Percentiles rank a stretch among this genome's conserved stretches.
phyloP scores from a whole-genome alignment of 1,140 invertebrate species.

The Alviniconcha marisindica region DNA sequence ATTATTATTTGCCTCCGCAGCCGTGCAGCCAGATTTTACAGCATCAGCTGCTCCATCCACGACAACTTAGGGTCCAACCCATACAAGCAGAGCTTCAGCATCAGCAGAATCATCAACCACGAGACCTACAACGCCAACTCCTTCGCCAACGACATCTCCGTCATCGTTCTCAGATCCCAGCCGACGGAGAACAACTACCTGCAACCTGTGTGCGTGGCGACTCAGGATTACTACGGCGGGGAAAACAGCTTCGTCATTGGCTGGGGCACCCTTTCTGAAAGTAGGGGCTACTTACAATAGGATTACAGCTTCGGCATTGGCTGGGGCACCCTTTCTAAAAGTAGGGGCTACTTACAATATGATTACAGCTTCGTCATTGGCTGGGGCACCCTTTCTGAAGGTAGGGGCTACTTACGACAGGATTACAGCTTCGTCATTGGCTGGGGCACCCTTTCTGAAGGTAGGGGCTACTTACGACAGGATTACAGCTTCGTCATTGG shows the following conservation, averaged over 20 bases:
- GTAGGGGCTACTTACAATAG: too few relatives aligned
- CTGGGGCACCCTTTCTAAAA: conserved; percentile 36
- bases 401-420: too few relatives aligned
- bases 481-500: too few relatives aligned
- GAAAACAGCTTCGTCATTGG: conserved; percentile 34
- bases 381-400: conserved; percentile 37
- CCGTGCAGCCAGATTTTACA: conserved; percentile 1
- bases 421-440: conserved; percentile 33
- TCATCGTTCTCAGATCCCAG: conserved; percentile 9
- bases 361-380: conserved; percentile 33
- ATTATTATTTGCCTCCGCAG: too few relatives aligned
- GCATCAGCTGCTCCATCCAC: conserved; percentile 24
- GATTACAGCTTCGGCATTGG: conserved; percentile 32
- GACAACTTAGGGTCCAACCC: conserved; percentile 11
- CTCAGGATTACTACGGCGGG: neutral
- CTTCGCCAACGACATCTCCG: conserved; percentile 40
- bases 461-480: too few relatives aligned
- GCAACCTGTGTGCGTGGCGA: conserved; percentile 22
- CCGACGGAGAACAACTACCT: neutral
- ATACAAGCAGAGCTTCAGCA: conserved; percentile 3
- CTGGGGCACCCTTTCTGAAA: conserved; percentile 36
- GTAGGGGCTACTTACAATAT: too few relatives aligned
- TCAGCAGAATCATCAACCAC: conserved; percentile 31
- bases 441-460: conserved; percentile 37
- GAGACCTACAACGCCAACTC: conserved; percentile 32